Evolutionary conservation across 2,888 invertebrate species (phyloP).

Genomic region (Coremacera marginata): DNA sequence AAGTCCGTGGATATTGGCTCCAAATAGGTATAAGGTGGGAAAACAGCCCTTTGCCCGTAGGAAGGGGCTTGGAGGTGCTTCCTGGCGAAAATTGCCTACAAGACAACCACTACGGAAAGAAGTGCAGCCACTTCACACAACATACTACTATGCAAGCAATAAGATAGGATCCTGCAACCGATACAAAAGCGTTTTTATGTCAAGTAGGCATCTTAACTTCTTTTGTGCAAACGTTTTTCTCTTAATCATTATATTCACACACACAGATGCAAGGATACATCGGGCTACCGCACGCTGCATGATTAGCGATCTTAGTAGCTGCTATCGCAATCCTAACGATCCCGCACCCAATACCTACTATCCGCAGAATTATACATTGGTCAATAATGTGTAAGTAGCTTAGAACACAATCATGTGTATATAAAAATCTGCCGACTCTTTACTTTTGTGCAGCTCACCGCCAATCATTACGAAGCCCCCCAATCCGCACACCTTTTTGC

Average conservation of each 20-base stretch:
- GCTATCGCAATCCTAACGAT: slow-evolving; percentile 56
- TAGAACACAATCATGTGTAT: background rate
- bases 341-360: slow-evolving; percentile 58
- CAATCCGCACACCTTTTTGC: slow-evolving; percentile 53
- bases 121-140: background rate
- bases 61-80: slow-evolving; percentile 53
- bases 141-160: slow-evolving; percentile 44
- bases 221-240: background rate
- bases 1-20: slow-evolving; percentile 56
- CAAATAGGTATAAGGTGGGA: slow-evolving; percentile 57
- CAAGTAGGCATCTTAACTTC: slow-evolving; percentile 51
- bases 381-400: slow-evolving; percentile 33
- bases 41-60: slow-evolving; percentile 46
- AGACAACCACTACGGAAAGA: slow-evolving; percentile 27
- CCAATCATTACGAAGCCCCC: background rate
- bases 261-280: slow-evolving; percentile 58
- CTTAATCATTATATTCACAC: background rate
- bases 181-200: slow-evolving; percentile 57
- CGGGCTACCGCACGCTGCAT: slow-evolving; percentile 55
- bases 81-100: slow-evolving; percentile 54
- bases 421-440: background rate
- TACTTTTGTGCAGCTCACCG: slow-evolving; percentile 30
- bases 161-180: slow-evolving; percentile 50
- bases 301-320: slow-evolving; percentile 50
- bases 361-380: slow-evolving; percentile 40